A percentile compares a stretch with the other conserved stretches of the same genome.
These are phyloP conservation scores for Lasioglossum baleicum DNA, from an alignment of 1,140 invertebrate species.

Conservation along the genomic window DNA sequence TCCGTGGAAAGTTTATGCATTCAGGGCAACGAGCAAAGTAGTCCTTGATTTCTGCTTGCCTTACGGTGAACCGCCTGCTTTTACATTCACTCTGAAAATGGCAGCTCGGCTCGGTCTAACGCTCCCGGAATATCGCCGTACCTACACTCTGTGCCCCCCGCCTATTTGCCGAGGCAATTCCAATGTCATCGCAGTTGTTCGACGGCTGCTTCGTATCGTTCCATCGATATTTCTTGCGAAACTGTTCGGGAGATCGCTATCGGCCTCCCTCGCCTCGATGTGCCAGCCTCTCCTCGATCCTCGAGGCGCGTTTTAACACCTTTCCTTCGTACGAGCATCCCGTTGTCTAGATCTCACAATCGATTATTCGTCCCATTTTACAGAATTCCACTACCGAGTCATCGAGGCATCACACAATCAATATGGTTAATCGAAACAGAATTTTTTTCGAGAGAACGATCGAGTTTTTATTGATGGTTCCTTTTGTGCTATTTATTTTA, in stretches of 20 bases:
- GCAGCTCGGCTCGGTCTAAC: background rate
- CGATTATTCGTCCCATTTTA: too few species aligned
- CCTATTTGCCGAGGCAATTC: slow-evolving; percentile 15
- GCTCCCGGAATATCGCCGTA: slow-evolving; percentile 4
- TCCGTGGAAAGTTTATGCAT: slow-evolving; percentile 30
- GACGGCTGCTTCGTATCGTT: background rate
- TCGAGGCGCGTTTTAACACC: too few species aligned
- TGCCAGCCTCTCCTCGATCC: too few species aligned
- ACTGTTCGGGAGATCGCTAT: slow-evolving; percentile 21
- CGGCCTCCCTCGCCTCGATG: background rate
- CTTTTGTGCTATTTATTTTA: too few species aligned
- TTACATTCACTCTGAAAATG: slow-evolving; percentile 42
- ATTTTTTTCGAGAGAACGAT: too few species aligned
- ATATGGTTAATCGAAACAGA: too few species aligned
- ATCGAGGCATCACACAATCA: too few species aligned
- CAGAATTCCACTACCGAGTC: too few species aligned
- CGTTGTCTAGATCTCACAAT: too few species aligned
- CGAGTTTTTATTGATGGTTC: too few species aligned
- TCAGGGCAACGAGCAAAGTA: background rate
- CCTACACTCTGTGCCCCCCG: too few species aligned
- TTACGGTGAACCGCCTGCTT: background rate
- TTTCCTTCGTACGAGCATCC: too few species aligned
- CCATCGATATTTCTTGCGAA: slow-evolving; percentile 16
- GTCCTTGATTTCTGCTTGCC: slow-evolving; percentile 15
- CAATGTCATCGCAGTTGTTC: slow-evolving; percentile 19